Conservation (phyloP, 1,140 invertebrate genomes). For the Drosophila malerkotliana region DNA sequence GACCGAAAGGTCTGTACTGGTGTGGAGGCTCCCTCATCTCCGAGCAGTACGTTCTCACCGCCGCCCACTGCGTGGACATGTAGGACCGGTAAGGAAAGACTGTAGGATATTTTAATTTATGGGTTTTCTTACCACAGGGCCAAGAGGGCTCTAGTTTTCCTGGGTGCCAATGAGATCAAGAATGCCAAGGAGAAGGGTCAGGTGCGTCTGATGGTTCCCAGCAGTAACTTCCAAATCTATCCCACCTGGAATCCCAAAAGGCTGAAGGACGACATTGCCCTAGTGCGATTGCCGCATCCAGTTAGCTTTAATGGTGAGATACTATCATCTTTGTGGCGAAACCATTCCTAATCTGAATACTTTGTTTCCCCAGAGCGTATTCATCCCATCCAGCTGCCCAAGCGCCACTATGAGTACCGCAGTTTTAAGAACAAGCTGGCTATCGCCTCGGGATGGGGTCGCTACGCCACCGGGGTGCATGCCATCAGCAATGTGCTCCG, state of each 20-base stretch:
- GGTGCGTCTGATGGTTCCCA: conserved; percentile 77
- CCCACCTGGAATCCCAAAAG: conserved; percentile 83
- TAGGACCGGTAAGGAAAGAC: conserved; percentile 22
- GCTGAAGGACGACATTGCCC: conserved; percentile 86
- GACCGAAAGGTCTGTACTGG: conserved; percentile 80
- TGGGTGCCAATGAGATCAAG: conserved; percentile 85
- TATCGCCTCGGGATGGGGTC: conserved; percentile 85
- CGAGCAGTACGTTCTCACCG: conserved; percentile 85
- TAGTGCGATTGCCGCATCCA: conserved; percentile 84
- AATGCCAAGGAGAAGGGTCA: conserved; percentile 82
- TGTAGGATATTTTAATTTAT: neutral
- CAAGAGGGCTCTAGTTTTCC: conserved; percentile 78
- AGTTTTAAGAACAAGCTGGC: conserved; percentile 83
- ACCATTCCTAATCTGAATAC: neutral
- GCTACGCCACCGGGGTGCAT: conserved; percentile 82
- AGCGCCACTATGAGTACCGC: conserved; percentile 73
- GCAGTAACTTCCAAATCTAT: conserved; percentile 84
- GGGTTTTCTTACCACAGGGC: conserved; percentile 46
- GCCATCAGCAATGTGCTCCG: conserved; percentile 80
- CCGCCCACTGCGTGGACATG: conserved; percentile 86
- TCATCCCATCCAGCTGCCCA: conserved; percentile 84
- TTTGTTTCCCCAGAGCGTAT: conserved; percentile 83
- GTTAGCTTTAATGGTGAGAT: conserved; percentile 85
- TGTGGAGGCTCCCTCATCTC: conserved; percentile 87
- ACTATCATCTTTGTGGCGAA: neutral